Base-by-base conservation (phyloP, 2,113 vertebrate genomes). In the Noctilio leporinus region DNA sequence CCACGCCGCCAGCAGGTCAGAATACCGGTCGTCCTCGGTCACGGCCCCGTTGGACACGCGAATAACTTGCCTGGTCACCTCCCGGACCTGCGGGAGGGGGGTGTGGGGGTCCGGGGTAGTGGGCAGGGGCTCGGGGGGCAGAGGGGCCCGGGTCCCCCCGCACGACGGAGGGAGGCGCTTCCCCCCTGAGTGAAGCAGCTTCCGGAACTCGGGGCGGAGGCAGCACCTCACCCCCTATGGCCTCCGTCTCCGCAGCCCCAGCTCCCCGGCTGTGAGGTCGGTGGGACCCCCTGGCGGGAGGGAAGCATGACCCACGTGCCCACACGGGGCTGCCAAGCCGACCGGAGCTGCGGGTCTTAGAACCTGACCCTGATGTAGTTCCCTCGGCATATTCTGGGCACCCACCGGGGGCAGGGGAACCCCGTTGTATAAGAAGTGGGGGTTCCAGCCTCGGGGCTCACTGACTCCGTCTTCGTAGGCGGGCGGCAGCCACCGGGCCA, bases 401-500 rank as follows among this genome's bases (percentile, higher is more conserved):
- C 98, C 98, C 97, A 99, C 99, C 98, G 70, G 97, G 28, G 99
- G 99, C 92, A 99, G 98, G 19, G 97, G 98, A 93, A 99, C 98
- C 96, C 99, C 99, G 0, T 98, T 98, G 98, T 99, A 97, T 26
- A 35, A 96, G 90, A 97, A 69, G n/a, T 95, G 97, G 33, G 94
- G 95, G 98, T 99, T 99, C 99, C 99, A 99, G 93, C 99, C 99
- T 96, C 98, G 98, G 77, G 99, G 99, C 28, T 99, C 98, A 26
- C 98, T 98, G 96, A 99, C 70, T 86, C 98, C 98, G 5, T 99
- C 99, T 96, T 99, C 99, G 1, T 99, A 99, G 94, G 97, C 95
- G 24, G 99, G 98, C 77, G 99, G 99, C 90, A 99, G 99, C 99
- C 99, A 99, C 87, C 99, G 98, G 78, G 98, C 98, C 97, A 99